These are phyloP conservation scores for Neoarius graeffei DNA, from an alignment of 2,113 vertebrate species.

Conservation along the genomic window DNA sequence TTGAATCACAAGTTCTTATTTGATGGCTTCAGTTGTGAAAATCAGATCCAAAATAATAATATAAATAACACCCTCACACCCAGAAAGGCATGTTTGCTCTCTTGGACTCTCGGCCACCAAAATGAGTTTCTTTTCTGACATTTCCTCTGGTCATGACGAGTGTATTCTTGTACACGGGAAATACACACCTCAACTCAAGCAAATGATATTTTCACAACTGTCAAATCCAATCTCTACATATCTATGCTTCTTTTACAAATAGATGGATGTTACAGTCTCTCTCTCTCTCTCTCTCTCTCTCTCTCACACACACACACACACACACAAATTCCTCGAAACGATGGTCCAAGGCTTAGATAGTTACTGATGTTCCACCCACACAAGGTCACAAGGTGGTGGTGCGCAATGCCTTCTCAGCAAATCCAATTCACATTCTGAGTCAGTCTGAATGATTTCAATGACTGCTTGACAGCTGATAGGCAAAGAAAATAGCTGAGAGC, in stretches of 20 bases:
- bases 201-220: background rate
- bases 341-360: background rate
- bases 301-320: background rate
- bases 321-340: background rate
- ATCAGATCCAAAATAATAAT: background rate
- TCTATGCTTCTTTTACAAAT: background rate
- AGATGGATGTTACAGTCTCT: background rate
- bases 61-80: background rate
- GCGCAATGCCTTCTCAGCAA: conserved; percentile 7
- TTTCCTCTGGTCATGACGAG: background rate
- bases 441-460: background rate
- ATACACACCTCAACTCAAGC: background rate
- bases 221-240: background rate
- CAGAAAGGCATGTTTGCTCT: background rate
- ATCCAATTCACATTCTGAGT: conserved; percentile 4
- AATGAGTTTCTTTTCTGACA: conserved; percentile 8
- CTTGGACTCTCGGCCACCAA: background rate
- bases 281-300: background rate
- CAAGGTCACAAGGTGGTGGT: background rate
- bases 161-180: background rate
- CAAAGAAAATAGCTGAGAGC: background rate
- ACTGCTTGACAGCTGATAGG: conserved; percentile 2
- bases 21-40: background rate
- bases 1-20: background rate
- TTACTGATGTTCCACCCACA: background rate